Conservation (phyloP, 35 echinoderm and acorn worm species). For the Apostichopus californicus region DNA sequence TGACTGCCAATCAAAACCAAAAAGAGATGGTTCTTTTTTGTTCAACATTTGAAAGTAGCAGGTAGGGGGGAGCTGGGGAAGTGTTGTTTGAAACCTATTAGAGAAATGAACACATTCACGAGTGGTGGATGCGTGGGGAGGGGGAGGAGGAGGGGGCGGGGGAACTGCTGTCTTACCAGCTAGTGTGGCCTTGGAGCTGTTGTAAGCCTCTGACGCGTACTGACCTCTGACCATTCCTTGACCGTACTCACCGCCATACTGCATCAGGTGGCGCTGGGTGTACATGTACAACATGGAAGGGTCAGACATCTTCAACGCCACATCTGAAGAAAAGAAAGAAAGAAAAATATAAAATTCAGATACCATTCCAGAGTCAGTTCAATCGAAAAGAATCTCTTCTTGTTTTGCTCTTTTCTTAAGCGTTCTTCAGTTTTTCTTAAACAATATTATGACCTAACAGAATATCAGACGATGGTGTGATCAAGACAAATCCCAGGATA, state of each 20-base stretch:
- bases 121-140: too few species aligned
- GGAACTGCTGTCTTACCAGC: slow-evolving; percentile 65
- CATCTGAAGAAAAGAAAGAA: slow-evolving; percentile 20
- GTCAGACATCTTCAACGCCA: slow-evolving; percentile 40
- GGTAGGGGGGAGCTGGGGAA: background rate
- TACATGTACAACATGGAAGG: slow-evolving; percentile 51
- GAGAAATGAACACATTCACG: background rate
- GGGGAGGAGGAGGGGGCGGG: background rate
- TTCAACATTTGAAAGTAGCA: too few species aligned
- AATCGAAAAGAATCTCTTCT: background rate
- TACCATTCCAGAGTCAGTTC: background rate
- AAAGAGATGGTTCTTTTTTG: too few species aligned
- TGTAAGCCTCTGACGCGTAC: slow-evolving; percentile 82
- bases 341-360: too few species aligned
- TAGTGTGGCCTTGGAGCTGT: slow-evolving; percentile 97
- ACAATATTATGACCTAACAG: too few species aligned
- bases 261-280: slow-evolving; percentile 63
- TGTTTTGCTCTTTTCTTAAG: too few species aligned
- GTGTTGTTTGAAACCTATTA: background rate
- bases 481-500: too few species aligned
- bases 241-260: slow-evolving; percentile 71
- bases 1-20: too few species aligned
- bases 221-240: slow-evolving; percentile 76
- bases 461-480: too few species aligned
- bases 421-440: too few species aligned